phyloP scores from a whole-genome alignment of 2,113 vertebrate genomes.

The Chloroceryle aenea region DNA sequence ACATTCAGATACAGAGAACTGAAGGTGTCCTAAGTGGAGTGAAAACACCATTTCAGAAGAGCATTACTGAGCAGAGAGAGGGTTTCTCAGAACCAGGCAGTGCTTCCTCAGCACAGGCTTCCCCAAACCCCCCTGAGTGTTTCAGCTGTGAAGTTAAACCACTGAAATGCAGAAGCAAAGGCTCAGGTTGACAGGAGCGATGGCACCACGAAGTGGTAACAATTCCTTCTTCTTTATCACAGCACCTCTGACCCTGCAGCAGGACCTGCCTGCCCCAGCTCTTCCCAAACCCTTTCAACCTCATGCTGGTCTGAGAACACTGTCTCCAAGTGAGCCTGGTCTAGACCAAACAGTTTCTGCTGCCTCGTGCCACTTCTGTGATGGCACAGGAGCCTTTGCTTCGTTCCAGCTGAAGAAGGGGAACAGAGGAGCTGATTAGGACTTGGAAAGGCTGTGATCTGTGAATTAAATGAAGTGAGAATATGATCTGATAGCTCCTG shows the following conservation, averaged over 20 bases:
- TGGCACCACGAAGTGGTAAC: rapidly evolving
- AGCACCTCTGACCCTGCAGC: neutral
- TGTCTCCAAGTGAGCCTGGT: neutral
- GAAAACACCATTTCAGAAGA: neutral
- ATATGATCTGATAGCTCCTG: neutral
- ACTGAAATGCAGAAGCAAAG: neutral
- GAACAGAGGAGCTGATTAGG: neutral
- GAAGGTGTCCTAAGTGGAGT: neutral
- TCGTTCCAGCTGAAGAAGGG: neutral
- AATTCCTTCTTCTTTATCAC: rapidly evolving
- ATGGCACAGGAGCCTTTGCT: neutral
- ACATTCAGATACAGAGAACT: neutral
- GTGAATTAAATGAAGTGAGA: neutral
- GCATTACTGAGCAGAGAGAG: neutral
- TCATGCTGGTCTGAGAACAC: neutral
- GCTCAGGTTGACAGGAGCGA: neutral
- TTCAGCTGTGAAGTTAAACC: neutral
- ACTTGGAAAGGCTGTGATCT: neutral
- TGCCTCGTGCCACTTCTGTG: neutral
- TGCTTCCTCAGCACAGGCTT: neutral
- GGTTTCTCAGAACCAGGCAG: neutral
- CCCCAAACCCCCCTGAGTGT: neutral
- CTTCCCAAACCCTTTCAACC: neutral
- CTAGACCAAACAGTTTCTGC: neutral
- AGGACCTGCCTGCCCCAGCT: neutral